Evolutionary conservation across 2,113 vertebrate genomes (phyloP), one percentile per base, ranked within the genome.

Genomic region (Eptatretus burgeri): DNA sequence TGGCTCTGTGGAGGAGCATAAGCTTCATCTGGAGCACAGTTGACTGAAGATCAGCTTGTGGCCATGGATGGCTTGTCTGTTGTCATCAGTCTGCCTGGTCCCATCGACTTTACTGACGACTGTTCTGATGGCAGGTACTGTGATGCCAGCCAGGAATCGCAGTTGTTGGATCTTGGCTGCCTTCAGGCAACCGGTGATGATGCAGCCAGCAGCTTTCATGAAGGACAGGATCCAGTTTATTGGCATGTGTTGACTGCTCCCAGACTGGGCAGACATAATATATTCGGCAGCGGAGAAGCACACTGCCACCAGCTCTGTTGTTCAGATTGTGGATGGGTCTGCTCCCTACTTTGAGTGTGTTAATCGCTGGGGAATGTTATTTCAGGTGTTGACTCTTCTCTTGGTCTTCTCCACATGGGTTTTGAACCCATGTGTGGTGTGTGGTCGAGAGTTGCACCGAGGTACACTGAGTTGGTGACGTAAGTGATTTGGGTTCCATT

Each of bases 271-370:
- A 62, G 10, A 10, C 20, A 49, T 65, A 20, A 13, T 65, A 49
- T 65, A 20, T 13, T 65, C 13, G 49, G 51, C 64, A 13, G 52
- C 53, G 64, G 64, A 65, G 52, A 60, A 62, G 20, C 62, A 65
- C 11, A 62, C 10, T 19, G 64, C 19, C n/a, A 56, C 51, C n/a
- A n/a, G n/a, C n/a, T n/a, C n/a, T 56, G 5, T 60, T 20, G 51
- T 49, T 53, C 18, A 1, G 2, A 62, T 16, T 2, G 19, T 62
- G 13, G 20, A 20, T 65, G 64, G 51, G 19, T 62, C 50, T 20
- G 20, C 20, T 53, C 51, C 64, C 52, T 51, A 50, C 52, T 50
- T 50, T 41, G 49, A 50, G 63, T 13, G 49, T 49, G 18, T 51
- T 10, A 4, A 4, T 18, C 12, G 8, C 18, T 27, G 20, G 49